phyloP scores from a whole-genome alignment of 64 coral and sea anemone genomes.

The Dendrophyllia cribrosa region DNA sequence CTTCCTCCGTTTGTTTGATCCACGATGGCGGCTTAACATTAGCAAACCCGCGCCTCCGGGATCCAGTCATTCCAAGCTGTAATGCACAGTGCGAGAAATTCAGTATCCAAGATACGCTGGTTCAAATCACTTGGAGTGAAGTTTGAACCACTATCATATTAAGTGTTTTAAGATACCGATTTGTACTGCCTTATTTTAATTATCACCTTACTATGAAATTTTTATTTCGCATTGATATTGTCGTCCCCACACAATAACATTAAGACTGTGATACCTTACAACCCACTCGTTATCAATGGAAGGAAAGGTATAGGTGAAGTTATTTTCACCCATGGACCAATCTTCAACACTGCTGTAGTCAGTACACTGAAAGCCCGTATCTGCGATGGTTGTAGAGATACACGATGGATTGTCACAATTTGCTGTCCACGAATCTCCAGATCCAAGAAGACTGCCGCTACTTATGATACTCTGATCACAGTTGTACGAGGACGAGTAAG shows the following conservation, averaged over 20 bases:
- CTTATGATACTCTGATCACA: conserved; percentile 43
- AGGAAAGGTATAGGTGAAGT: conserved; percentile 33
- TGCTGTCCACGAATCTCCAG: conserved; percentile 1
- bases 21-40: no score
- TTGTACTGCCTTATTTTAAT: neutral
- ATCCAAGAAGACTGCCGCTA: neutral
- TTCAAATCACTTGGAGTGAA: no score
- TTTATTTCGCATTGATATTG: no score
- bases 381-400: neutral
- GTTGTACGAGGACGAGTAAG: neutral
- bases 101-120: no score
- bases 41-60: no score
- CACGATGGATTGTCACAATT: neutral
- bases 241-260: no score
- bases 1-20: no score
- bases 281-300: neutral
- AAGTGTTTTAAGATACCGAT: neutral
- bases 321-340: conserved; percentile 63
- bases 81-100: no score
- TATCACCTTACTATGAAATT: neutral
- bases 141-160: neutral
- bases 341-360: conserved; percentile 58
- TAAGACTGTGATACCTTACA: neutral
- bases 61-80: no score
- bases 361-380: conserved; percentile 17